Evolutionary conservation across 2,797 vertebrate genomes (phyloP).

Genomic region (Tadarida brasiliensis): DNA sequence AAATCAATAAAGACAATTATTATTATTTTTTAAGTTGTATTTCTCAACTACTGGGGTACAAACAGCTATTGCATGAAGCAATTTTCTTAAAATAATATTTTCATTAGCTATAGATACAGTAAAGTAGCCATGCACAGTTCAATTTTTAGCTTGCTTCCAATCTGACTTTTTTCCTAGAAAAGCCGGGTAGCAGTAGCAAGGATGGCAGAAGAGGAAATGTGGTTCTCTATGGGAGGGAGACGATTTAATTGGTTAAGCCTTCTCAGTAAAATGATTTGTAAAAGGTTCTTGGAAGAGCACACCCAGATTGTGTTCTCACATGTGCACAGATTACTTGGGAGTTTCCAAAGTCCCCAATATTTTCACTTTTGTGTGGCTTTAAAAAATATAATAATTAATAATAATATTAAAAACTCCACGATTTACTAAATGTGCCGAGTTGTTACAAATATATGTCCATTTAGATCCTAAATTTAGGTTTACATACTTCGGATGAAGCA

Average conservation of each 20-base stretch:
- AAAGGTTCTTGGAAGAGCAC: neutral
- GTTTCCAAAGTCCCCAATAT: neutral
- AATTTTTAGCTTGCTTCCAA: slow-evolving; percentile 2
- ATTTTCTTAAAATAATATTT: slow-evolving; percentile 55
- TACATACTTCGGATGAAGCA: neutral
- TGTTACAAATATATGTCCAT: slow-evolving; percentile 11
- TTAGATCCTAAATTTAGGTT: slow-evolving; percentile 31
- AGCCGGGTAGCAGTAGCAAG: neutral
- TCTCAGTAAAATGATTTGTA: neutral
- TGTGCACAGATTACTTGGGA: neutral
- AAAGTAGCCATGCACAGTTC: neutral
- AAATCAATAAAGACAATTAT: no score
- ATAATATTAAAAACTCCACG: neutral
- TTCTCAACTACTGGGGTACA: neutral
- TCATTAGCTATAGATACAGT: neutral
- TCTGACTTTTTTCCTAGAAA: neutral
- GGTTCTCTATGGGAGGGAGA: neutral
- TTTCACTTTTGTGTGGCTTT: neutral
- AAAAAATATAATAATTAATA: neutral
- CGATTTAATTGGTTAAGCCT: neutral
- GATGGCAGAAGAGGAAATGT: neutral
- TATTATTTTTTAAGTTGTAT: neutral
- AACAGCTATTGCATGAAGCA: slow-evolving; percentile 9
- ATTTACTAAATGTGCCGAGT: neutral
- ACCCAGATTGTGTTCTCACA: neutral